These are phyloP conservation scores for Mellilla xanthometata DNA, from an alignment of 2,888 invertebrate genomes.

Conservation along the genomic window DNA sequence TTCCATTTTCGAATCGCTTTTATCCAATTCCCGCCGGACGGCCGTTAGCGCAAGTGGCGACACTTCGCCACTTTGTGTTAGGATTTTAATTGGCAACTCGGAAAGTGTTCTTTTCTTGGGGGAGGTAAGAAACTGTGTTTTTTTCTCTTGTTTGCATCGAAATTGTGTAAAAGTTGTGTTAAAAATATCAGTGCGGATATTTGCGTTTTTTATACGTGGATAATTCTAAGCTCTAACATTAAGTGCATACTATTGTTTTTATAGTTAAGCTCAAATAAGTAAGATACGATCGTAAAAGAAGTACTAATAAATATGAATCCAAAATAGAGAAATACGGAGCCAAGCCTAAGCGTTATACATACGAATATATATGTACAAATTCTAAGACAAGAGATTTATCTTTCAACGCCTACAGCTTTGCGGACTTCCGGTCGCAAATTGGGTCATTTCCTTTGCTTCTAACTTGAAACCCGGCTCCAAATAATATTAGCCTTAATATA, in stretches of 20 bases:
- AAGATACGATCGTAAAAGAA: no score
- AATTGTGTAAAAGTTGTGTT: neutral
- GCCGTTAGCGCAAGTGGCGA: constrained; percentile 17
- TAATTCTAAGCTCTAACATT: no score
- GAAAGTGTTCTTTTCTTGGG: constrained; percentile 16
- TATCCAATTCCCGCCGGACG: constrained; percentile 8
- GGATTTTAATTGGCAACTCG: constrained; percentile 24
- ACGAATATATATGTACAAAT: no score
- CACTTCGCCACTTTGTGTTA: constrained; percentile 21
- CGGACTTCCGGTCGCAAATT: constrained; percentile 18
- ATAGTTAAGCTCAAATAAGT: no score
- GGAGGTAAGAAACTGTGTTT: constrained; percentile 4
- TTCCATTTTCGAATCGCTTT: constrained; percentile 8
- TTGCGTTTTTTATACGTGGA: neutral
- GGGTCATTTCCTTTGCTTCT: constrained; percentile 15
- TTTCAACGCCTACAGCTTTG: constrained; percentile 4
- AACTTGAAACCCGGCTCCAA: no score
- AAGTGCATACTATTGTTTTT: no score
- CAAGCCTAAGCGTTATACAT: no score
- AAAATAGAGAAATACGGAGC: no score
- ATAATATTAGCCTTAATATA: no score
- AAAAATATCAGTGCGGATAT: neutral
- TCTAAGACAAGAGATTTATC: constrained; percentile 16
- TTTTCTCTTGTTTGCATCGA: constrained; percentile 10
- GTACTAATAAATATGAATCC: no score